Base-by-base conservation (phyloP, 2,888 invertebrate genomes). In the Ernsta delagoae region DNA sequence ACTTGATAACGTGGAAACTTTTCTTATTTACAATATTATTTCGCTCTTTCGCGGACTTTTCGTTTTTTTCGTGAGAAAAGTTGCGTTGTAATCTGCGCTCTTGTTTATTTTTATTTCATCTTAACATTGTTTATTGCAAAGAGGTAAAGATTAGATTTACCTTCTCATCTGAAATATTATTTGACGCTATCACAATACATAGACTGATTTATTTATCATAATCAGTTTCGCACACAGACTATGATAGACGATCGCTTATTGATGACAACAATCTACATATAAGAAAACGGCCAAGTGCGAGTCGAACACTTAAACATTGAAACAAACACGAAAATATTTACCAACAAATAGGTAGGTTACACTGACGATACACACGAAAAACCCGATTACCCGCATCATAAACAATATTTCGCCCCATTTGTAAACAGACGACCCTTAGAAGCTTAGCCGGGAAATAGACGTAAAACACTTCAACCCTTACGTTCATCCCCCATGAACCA, bases 21-120 rank as follows among this genome's bases (percentile, higher is more conserved):
- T 68, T 62, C 68, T 68, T 68, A 68, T 68, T 68, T 57, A 68
- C 68, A 68, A 60, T 67, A 67, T 68, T 67, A 39, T 53, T 53
- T 41, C 57, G 54, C 60, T 68, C 61, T 57, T 62, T 56, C 43
- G 9, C 39, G 57, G 56, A 39, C 36, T 36, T 62, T 57, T 24
- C 48, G 36, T 68, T 68, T 62, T 48, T 68, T 68, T 61, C 43
- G 64, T 39, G 56, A 43, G 50, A 56, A 45, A 60, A 62, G 62
- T 68, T 68, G 16, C 57, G 68, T 56, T 62, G 62, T 68, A 62
- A 68, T 62, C 68, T 68, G n/a, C 31, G 43, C n/a, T 67, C 53
- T 67, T 66, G 66, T 61, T 67, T 67, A 66, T 67, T 60, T 31
- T 34, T 60, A 60, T 67, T 60, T 12, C 43, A 9, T 53, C 43